A percentile compares a stretch with the other conserved stretches of the same genome.
phyloP scores from a whole-genome alignment of 2,113 vertebrate genomes.

The Narcine bancroftii region DNA sequence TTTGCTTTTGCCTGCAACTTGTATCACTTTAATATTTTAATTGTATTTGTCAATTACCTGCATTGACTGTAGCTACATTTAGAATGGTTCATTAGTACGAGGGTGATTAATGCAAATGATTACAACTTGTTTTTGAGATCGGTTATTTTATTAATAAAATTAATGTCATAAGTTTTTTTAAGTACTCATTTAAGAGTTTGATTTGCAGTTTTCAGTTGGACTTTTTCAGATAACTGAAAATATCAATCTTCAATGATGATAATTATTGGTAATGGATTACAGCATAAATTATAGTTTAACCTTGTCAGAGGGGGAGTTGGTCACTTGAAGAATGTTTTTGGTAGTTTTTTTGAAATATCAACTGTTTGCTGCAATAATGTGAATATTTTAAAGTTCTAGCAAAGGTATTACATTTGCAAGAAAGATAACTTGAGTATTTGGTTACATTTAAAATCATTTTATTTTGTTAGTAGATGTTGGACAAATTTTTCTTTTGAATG shows the following conservation, averaged over 20 bases:
- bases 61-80: neutral
- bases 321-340: neutral
- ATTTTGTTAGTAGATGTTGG: neutral
- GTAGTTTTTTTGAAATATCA: neutral
- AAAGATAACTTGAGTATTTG: neutral
- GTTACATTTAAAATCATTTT: neutral
- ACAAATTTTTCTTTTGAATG: neutral
- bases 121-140: neutral
- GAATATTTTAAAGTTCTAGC: too few relatives aligned
- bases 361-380: neutral
- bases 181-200: neutral
- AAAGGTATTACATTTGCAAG: neutral
- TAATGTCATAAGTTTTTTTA: neutral
- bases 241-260: neutral
- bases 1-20: neutral
- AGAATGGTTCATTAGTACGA: neutral
- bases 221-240: neutral
- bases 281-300: neutral
- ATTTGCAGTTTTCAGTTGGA: neutral
- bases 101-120: neutral
- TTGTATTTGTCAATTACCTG: neutral
- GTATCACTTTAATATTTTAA: neutral
- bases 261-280: neutral
- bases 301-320: neutral
- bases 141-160: conserved; percentile 24